Base-by-base conservation (phyloP, 2,888 invertebrate species). In the Orchesellides sinensis region DNA sequence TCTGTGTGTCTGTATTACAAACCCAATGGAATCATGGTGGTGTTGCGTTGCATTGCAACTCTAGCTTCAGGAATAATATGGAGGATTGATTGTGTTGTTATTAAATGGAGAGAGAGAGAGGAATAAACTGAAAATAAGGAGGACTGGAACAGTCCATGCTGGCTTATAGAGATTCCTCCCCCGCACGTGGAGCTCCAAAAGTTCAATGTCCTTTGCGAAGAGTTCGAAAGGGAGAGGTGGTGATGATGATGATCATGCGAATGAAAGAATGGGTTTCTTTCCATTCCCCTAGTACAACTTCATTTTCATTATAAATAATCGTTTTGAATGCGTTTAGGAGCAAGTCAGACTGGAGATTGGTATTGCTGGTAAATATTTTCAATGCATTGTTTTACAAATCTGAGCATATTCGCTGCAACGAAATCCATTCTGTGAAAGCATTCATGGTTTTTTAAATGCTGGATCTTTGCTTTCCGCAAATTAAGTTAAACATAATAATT, bases 121-220 rank as follows among this genome's bases (percentile, higher is more conserved):
- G n/a, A n/a, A 29, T 35, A 40, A 40, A 2, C 54, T 29, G 52
- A n/a, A n/a, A n/a, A n/a, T n/a, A n/a, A n/a, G n/a, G n/a, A n/a
- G 40, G 69, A 17, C 61, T 82, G 83, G 85, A 85, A 66, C 81
- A 85, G 85, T 85, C 85, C 85, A 85, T 66, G 78, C 69, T 68
- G 61, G 25, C 14, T 45, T 32, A 80, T 61, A 47, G 61, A 69
- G 56, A 61, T 65, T 83, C 85, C 85, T 85, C 87, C 87, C 87
- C 87, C 86, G 86, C 87, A 87, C 87, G 87, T 87, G 87, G 84
- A 78, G 79, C 72, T 73, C 66, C 72, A 63, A 84, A 81, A 87
- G 88, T 86, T 88, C 88, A 88, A 86, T 80, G 88, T 83, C 88
- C 88, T 86, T 84, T 81, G 75, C n/a, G n/a, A n/a, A n/a, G n/a